Base-by-base conservation (phyloP, 2,797 vertebrate genomes). In the Schizopygopsis malacanthus region DNA sequence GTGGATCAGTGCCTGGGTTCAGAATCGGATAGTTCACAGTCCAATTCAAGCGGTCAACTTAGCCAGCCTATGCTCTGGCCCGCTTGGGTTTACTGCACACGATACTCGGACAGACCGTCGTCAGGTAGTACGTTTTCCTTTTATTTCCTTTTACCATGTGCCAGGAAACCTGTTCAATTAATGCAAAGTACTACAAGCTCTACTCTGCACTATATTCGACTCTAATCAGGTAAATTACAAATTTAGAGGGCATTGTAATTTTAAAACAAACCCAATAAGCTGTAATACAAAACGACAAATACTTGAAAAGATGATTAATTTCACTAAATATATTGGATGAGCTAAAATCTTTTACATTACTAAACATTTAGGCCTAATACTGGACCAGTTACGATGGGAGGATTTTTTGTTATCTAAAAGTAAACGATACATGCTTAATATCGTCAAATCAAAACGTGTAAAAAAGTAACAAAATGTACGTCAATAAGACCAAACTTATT, bases 81-180 rank as follows among this genome's bases (percentile, higher is more conserved):
- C 86, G 98, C 98, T 87, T 99, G 98, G 98, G 98, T 99, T 82
- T 99, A 99, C 94, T 99, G 98, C 95, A 99, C 98, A 92, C 95
- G 98, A 87, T 99, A 99, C 94, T 99, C 98, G 88, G 98, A 99
- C 95, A 96, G 98, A 93, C 98, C 98, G 89, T 99, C 98, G 79
- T 99, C 98, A 98, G 98, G 98, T 99, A 96, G 98, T 99, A 96
- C 96, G 95, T 89, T 90, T 71, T 65, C 39, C 22, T 37, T 25
- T 25, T 18, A 16, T 78, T 82, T 52, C 1, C 20, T 54, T 63
- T n/a, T 0, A 22, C 20, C 33, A 28, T 82, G 6, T 4, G 39
- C 39, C 37, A 11, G 22, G 37, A 78, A 59, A 67, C 67, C 37
- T 54, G 41, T 25, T 28, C 4, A 41, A 80, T 65, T 0, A 0